Percentiles rank a stretch among this genome's conserved stretches.
Evolutionary conservation across 2,113 vertebrate species (phyloP).

Genomic region (Malurus cyaneus): DNA sequence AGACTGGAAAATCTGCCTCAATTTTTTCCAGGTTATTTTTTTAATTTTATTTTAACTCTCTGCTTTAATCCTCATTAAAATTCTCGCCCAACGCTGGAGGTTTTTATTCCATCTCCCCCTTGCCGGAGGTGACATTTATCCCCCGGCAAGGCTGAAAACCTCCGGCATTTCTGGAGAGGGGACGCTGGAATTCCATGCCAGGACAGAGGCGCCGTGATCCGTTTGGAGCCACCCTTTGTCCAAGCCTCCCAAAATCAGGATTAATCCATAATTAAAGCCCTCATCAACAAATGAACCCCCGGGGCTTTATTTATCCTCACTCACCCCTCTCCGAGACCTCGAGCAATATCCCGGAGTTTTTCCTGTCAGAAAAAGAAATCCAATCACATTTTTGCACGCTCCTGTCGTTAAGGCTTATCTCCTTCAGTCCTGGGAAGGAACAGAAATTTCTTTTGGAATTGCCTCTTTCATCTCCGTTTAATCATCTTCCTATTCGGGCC

Average conservation of each 20-base stretch:
- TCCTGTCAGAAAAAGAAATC: background rate
- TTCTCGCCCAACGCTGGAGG: background rate
- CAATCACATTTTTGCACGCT: background rate
- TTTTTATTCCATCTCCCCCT: background rate
- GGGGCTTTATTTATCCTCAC: background rate
- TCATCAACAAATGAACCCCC: background rate
- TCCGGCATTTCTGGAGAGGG: background rate
- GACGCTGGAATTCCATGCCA: fast-evolving
- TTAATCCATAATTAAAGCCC: background rate
- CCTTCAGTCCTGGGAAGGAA: background rate
- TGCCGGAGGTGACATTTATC: background rate
- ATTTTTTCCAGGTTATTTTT: background rate
- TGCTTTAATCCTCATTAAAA: background rate
- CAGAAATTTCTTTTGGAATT: background rate
- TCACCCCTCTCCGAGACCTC: background rate
- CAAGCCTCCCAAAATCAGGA: background rate
- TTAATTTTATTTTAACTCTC: background rate
- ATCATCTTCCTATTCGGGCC: background rate
- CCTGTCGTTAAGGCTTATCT: background rate
- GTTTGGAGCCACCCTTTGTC: background rate
- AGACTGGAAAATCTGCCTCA: background rate
- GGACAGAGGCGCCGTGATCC: fast-evolving
- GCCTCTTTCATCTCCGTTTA: background rate
- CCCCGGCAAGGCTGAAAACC: background rate
- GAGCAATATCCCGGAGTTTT: background rate